These are phyloP conservation scores for Cardiocondyla obscurior DNA, from an alignment of 1,140 invertebrate genomes.

Conservation along the genomic window DNA sequence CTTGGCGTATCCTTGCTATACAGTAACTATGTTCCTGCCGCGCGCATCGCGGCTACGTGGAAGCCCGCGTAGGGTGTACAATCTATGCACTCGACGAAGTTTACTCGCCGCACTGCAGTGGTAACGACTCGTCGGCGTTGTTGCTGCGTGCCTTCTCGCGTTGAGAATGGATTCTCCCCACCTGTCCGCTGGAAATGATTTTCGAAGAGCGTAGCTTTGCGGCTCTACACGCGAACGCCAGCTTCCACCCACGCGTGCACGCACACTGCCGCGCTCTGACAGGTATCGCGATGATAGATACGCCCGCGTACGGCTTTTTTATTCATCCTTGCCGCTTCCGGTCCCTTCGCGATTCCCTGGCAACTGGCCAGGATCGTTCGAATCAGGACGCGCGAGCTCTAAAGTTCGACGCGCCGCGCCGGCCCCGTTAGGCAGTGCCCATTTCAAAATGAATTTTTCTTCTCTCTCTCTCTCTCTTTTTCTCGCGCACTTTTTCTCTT, in stretches of 20 bases:
- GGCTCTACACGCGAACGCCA: background rate
- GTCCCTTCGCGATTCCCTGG: constrained; percentile 72
- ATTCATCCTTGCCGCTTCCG: constrained; percentile 60
- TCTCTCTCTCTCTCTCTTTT: background rate
- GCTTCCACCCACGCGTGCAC: too few species aligned
- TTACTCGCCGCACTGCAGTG: constrained; percentile 69
- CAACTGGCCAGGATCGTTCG: constrained; percentile 73
- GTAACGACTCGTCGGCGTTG: constrained; percentile 54
- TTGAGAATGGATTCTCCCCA: constrained; percentile 61
- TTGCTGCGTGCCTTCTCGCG: constrained; percentile 36
- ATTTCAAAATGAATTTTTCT: constrained; percentile 72
- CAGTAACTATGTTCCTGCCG: background rate
- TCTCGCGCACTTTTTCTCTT: background rate
- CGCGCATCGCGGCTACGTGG: background rate
- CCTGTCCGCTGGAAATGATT: constrained; percentile 62
- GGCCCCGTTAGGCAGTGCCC: constrained; percentile 60
- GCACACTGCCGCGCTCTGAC: constrained; percentile 49
- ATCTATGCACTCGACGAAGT: constrained; percentile 50
- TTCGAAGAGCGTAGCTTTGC: constrained; percentile 62
- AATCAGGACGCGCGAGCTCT: constrained; percentile 69
- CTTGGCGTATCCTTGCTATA: background rate
- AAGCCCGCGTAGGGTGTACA: background rate
- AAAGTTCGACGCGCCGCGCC: constrained; percentile 71
- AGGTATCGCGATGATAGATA: constrained; percentile 76
- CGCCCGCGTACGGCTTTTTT: constrained; percentile 63